Base-by-base conservation (phyloP, 35 echinoderm and acorn worm species). In the Apostichopus japonicus region DNA sequence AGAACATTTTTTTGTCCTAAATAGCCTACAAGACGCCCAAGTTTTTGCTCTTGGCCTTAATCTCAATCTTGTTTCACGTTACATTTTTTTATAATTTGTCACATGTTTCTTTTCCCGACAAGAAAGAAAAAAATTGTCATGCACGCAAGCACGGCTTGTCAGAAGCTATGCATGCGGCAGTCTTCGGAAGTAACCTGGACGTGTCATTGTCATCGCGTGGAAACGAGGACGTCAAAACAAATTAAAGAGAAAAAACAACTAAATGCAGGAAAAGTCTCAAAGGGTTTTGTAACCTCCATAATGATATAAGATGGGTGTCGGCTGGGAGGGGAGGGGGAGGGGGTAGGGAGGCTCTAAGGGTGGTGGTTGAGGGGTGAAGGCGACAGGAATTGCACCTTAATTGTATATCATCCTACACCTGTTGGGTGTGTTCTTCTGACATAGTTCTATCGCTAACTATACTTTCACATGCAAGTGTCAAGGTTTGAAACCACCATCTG, bases 1-100 rank as follows among this genome's bases (percentile, higher is more conserved):
- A 80, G 21, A 80, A 80, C 78, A 80, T 80, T 80, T 80, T 25
- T 1, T 53, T 53, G 78, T 53, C 78, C 24, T 53, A 80, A 80
- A 80, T 80, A 25, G 78, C 78, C 78, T 80, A 80, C 78, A 25
- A n/a, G 78, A 80, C 78, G 78, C 78, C 24, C 24, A 80, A 80
- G 52, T 80, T 67, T 67, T 67, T 80, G 78, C 24, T 80, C 52
- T 44, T 80, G 52, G 21, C 25, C 78, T 53, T 33, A 80, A 44
- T 80, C 15, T 44, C n/a, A 80, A 24, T 33, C 52, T 22, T 23
- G 24, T 80, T 80, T 53, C 52, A 53, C 24, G 78, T 80, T 80
- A 80, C 52, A 44, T 80, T 80, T 44, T 44, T 80, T 33, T 15
- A 13, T 33, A 44, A 80, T 80, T 80, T 80, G 78, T 80, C 78